phyloP scores from a whole-genome alignment of 1,140 invertebrate genomes.

The Streblospio benedicti region DNA sequence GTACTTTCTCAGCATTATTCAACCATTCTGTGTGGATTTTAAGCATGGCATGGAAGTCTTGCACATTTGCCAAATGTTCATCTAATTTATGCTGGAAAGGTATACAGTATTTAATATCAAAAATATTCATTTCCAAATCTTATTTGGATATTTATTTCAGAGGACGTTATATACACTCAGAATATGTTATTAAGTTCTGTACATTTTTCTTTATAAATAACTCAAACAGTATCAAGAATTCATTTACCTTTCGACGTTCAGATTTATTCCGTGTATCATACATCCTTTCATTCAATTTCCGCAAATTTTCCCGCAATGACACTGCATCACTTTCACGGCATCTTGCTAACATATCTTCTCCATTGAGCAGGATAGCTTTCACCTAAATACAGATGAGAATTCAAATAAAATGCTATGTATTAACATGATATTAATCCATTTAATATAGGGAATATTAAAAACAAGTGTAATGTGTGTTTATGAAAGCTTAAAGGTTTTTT shows the following conservation, averaged over 20 bases:
- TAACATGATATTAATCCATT: no score
- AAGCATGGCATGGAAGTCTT: constrained; percentile 88
- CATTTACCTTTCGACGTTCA: constrained; percentile 60
- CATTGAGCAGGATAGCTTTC: constrained; percentile 79
- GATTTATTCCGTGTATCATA: constrained; percentile 79
- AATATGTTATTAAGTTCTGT: no score
- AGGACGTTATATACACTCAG: no score
- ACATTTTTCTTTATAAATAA: no score
- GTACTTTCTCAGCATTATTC: constrained; percentile 81
- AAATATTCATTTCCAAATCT: no score
- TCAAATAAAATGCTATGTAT: no score
- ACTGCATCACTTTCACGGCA: constrained; percentile 67
- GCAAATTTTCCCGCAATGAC: constrained; percentile 76
- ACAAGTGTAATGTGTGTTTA: no score
- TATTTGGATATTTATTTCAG: no score
- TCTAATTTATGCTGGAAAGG: constrained; percentile 75
- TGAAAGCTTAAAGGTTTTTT: no score
- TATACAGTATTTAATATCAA: not conserved
- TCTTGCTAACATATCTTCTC: constrained; percentile 78
- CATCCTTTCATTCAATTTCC: constrained; percentile 84
- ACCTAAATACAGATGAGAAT: no score
- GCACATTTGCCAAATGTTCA: constrained; percentile 92
- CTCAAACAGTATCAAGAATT: no score
- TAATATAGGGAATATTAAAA: no score
- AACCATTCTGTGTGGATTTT: constrained; percentile 89